Evolutionary conservation across 2,113 vertebrate species (phyloP), one percentile per base, ranked within the genome.

Genomic region (Astur gentilis): DNA sequence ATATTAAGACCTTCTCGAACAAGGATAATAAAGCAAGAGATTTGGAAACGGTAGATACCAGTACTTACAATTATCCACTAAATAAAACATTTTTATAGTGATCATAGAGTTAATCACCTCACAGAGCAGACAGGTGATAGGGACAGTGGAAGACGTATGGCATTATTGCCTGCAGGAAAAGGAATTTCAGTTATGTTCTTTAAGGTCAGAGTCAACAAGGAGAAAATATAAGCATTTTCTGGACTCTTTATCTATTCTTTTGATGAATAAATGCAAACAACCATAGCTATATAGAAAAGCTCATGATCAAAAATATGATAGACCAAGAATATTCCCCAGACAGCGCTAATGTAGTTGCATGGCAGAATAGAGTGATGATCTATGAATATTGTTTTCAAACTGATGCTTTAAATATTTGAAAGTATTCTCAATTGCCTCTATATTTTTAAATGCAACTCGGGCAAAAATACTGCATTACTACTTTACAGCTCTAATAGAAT

Each of bases 1-100:
- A 97, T 98, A 98, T 98, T 98, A 98, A 98, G 97, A 97, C 98
- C 97, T 98, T 97, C 98, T 98, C 97, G 94, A 98, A 89, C 64
- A 96, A 93, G 96, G 97, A 96, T 98, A 98, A 98, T 98, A 98
- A 98, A 98, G 96, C 89, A 73, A 95, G 97, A 97, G 97, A 97
- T 98, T 97, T 97, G 96, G 98, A 97, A 98, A 97, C 9, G 79
- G 97, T 93, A 94, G 96, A 90, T 97, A 95, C 93, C 17, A 40
- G 95, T 93, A 89, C 95, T 87, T 93, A 95, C 96, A 97, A 98
- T 98, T 98, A 98, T 85, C 96, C 85, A 94, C 96, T 94, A 98
- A 98, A 98, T 98, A 97, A 98, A 98, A 95, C 97, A 97, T 97
- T 98, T 98, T 98, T 98, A 98, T 97, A 96, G 97, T 93, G 97